Evolutionary conservation across 2,888 invertebrate species (phyloP).

Genomic region (Heliconius sara): DNA sequence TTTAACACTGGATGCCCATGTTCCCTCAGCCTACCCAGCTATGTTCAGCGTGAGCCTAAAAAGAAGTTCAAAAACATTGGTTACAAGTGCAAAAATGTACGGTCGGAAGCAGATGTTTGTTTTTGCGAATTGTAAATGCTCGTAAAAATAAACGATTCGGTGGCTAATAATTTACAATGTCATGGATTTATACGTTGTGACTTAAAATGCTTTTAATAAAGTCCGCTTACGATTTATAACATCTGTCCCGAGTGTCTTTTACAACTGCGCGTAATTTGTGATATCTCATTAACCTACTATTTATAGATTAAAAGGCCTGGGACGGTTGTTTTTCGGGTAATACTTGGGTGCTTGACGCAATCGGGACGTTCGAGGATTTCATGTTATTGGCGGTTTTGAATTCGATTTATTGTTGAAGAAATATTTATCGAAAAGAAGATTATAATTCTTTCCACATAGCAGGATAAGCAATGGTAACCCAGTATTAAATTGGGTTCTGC

Average conservation of each 20-base stretch:
- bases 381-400: background rate
- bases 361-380: background rate
- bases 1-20: no score
- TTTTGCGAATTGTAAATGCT: conserved; percentile 40
- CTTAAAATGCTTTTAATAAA: conserved; percentile 52
- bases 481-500: no score
- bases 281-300: conserved; percentile 42
- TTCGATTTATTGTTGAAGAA: background rate
- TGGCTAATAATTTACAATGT: conserved; percentile 52
- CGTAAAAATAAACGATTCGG: conserved; percentile 46
- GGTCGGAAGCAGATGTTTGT: conserved; percentile 40
- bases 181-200: conserved; percentile 54
- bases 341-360: background rate
- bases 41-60: no score
- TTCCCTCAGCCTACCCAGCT: no score
- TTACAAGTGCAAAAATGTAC: background rate
- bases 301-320: conserved; percentile 26
- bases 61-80: background rate
- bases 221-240: conserved; percentile 49
- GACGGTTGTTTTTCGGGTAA: background rate
- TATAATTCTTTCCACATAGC: no score
- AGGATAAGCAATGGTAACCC: no score
- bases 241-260: conserved; percentile 48
- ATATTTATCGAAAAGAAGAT: background rate
- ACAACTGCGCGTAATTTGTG: conserved; percentile 45